Percentiles rank a stretch among this genome's conserved stretches.
Conservation (phyloP, 2,797 vertebrate species). For the Sebastes taczanowskii region DNA sequence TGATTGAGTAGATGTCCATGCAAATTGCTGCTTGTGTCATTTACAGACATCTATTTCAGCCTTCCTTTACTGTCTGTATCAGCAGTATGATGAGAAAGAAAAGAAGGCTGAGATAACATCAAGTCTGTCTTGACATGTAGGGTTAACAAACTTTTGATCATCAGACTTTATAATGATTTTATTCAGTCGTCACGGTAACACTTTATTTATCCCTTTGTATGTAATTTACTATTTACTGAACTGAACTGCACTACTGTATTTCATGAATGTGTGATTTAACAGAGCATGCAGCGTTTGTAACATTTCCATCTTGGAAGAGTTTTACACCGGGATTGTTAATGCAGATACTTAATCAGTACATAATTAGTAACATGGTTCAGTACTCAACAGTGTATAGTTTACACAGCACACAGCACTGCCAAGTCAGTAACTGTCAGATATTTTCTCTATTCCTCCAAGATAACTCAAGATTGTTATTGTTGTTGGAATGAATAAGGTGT, state of each 20-base stretch:
- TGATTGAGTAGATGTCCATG: constrained; percentile 12
- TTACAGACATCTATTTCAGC: constrained; percentile 58
- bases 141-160: constrained; percentile 36
- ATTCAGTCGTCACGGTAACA: constrained; percentile 58
- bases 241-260: not conserved
- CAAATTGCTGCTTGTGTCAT: constrained; percentile 33
- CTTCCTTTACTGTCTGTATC: constrained; percentile 47
- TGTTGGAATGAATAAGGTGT: constrained; percentile 64
- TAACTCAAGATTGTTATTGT: not conserved
- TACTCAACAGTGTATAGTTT: not conserved
- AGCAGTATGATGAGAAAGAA: constrained; percentile 26
- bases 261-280: not conserved
- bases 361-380: not conserved
- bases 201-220: constrained; percentile 61
- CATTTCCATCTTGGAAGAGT: not conserved
- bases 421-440: not conserved
- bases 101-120: constrained; percentile 53
- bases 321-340: not conserved
- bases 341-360: not conserved
- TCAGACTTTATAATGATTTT: constrained; percentile 29
- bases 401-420: not conserved
- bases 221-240: not conserved
- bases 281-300: not conserved
- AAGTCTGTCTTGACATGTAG: constrained; percentile 38
- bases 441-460: not conserved